Conservation (phyloP, 64 coral and sea anemone genomes). For the Cladopsammia gracilis region DNA sequence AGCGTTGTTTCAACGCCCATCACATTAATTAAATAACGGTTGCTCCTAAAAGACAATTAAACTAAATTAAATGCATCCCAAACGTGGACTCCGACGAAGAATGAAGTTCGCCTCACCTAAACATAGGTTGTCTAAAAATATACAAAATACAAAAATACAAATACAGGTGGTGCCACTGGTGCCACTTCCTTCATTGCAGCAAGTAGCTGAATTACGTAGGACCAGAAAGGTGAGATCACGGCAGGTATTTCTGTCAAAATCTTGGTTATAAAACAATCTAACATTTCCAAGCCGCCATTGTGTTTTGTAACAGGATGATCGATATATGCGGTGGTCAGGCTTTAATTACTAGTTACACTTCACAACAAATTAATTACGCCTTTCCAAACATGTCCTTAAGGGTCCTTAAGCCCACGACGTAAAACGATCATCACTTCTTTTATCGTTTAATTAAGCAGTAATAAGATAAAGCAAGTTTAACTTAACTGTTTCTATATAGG, state of each 20-base stretch:
- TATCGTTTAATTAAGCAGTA: background rate
- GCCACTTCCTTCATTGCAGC: too few relatives aligned
- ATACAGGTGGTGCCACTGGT: too few relatives aligned
- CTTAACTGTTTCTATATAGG: background rate
- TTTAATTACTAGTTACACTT: background rate
- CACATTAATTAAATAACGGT: constrained; percentile 34
- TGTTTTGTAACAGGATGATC: constrained; percentile 1
- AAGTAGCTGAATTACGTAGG: too few relatives aligned
- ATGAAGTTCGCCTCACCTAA: background rate
- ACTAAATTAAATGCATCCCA: background rate
- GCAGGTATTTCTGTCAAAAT: background rate
- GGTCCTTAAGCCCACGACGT: background rate
- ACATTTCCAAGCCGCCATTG: background rate
- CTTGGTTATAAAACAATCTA: constrained; percentile 2
- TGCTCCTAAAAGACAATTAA: background rate
- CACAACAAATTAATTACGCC: background rate
- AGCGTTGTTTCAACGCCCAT: background rate
- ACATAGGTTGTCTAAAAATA: background rate
- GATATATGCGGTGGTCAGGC: background rate
- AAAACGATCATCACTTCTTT: background rate
- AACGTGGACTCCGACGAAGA: background rate
- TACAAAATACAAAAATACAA: too few relatives aligned
- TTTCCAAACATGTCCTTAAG: too few relatives aligned
- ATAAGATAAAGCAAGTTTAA: background rate
- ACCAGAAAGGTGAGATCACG: background rate